Percentiles rank a stretch among this genome's conserved stretches.
phyloP scores from a whole-genome alignment of 92 coral and sea anemone species.

The Umimayanthus chanpuru region DNA sequence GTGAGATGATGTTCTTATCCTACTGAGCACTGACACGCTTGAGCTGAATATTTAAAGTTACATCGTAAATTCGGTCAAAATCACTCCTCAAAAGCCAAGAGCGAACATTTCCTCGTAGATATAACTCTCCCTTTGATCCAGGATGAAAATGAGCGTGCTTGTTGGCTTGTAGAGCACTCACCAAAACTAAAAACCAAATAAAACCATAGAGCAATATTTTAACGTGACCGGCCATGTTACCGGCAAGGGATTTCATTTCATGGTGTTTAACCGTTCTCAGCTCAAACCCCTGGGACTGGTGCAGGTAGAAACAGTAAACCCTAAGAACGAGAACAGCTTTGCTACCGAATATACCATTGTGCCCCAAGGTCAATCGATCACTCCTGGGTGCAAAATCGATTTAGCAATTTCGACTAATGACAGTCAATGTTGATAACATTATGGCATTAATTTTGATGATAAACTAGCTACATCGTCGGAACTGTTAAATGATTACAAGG shows the following conservation, averaged over 20 bases:
- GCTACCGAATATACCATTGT: slow-evolving; percentile 21
- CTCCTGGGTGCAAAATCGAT: no score
- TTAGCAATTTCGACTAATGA: no score
- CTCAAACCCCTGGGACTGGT: slow-evolving; percentile 53
- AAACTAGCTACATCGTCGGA: no score
- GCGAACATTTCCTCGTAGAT: neutral
- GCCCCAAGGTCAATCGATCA: slow-evolving; percentile 41
- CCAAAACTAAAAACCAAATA: no score
- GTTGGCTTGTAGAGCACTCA: neutral
- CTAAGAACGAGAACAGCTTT: slow-evolving; percentile 38
- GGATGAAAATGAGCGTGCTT: neutral
- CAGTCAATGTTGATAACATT: no score
- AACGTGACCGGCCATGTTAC: no score
- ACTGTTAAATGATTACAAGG: no score
- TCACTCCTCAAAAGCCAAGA: neutral
- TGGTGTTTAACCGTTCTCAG: slow-evolving; percentile 51
- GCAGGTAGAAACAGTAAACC: slow-evolving; percentile 49
- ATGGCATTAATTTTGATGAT: no score
- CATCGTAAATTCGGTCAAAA: neutral
- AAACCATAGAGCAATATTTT: no score
- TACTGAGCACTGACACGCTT: neutral
- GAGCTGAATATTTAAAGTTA: neutral
- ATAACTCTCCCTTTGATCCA: neutral
- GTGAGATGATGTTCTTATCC: slow-evolving; percentile 25
- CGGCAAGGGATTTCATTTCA: no score